Evolutionary conservation across 2,888 invertebrate genomes (phyloP).

Genomic region (Philereme vetulata): DNA sequence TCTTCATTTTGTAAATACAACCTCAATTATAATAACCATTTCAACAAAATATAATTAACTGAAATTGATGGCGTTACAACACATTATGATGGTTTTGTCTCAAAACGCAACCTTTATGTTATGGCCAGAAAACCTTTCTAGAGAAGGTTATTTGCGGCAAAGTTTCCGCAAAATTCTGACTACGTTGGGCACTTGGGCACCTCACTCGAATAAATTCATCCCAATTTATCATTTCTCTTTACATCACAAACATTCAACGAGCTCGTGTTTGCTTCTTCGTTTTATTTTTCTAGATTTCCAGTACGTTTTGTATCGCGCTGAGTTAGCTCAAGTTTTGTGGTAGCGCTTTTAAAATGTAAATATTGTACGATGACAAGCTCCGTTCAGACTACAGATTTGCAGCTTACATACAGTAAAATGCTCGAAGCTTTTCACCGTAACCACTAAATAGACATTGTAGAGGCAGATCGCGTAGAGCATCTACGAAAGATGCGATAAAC

Average conservation of each 20-base stretch:
- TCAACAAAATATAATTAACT: constrained; percentile 32
- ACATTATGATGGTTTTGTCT: background rate
- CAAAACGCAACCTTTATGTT: background rate
- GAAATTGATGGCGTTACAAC: background rate
- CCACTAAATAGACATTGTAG: constrained; percentile 7
- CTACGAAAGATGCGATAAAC: background rate
- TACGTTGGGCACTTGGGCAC: no score
- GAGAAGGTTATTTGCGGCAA: no score
- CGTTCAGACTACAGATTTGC: constrained; percentile 25
- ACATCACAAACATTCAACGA: constrained; percentile 6
- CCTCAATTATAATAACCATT: constrained; percentile 45
- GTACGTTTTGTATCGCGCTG: constrained; percentile 17
- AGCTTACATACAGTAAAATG: constrained; percentile 19
- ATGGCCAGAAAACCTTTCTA: no score
- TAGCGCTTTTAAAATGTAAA: constrained; percentile 33
- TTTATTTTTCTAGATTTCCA: constrained; percentile 21
- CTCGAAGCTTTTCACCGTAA: constrained; percentile 38
- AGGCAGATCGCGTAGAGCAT: background rate
- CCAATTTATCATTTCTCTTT: constrained; percentile 7
- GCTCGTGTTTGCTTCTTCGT: constrained; percentile 2
- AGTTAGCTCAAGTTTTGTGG: constrained; percentile 24
- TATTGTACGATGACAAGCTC: constrained; percentile 32
- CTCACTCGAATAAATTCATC: constrained; percentile 5
- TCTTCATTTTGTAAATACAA: constrained; percentile 58
- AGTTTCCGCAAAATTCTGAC: no score